phyloP scores from a whole-genome alignment of 1,140 invertebrate species.

The Pachypeltis micranthus region DNA sequence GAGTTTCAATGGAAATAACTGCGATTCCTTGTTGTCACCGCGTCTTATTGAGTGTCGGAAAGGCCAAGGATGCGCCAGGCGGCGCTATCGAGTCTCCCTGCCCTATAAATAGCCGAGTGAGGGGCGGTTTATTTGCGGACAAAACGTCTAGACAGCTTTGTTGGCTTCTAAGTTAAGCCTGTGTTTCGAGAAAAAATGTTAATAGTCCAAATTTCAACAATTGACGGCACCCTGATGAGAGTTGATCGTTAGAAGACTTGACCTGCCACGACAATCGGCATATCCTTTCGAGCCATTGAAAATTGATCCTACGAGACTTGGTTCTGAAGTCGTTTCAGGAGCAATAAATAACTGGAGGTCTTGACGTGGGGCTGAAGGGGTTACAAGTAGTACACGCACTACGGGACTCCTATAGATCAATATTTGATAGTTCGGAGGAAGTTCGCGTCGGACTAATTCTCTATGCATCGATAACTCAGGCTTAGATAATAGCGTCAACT shows the following conservation, averaged over 20 bases:
- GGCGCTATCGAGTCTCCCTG: background rate
- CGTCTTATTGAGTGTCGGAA: background rate
- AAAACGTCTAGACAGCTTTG: background rate
- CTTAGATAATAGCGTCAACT: background rate
- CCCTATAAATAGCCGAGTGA: background rate
- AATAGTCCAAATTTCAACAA: too few relatives aligned
- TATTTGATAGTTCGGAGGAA: constrained; percentile 8
- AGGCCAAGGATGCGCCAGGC: background rate
- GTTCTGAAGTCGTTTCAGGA: too few relatives aligned
- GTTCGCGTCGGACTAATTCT: constrained; percentile 1
- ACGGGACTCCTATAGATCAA: background rate
- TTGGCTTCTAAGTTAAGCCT: too few relatives aligned
- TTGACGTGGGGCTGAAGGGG: background rate
- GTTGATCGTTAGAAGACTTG: too few relatives aligned
- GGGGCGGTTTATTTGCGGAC: background rate
- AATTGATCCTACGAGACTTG: too few relatives aligned
- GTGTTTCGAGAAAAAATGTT: too few relatives aligned
- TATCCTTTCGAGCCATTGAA: too few relatives aligned
- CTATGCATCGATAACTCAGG: constrained; percentile 9
- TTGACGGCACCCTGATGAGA: too few relatives aligned
- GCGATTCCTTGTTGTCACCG: background rate
- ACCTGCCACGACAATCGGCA: too few relatives aligned
- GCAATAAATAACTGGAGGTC: background rate
- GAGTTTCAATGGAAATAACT: too few relatives aligned
- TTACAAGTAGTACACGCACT: constrained; percentile 3